Evolutionary conservation across 2,797 vertebrate genomes (phyloP), one percentile per base, ranked within the genome.

Genomic region (Tenualosa ilisha): DNA sequence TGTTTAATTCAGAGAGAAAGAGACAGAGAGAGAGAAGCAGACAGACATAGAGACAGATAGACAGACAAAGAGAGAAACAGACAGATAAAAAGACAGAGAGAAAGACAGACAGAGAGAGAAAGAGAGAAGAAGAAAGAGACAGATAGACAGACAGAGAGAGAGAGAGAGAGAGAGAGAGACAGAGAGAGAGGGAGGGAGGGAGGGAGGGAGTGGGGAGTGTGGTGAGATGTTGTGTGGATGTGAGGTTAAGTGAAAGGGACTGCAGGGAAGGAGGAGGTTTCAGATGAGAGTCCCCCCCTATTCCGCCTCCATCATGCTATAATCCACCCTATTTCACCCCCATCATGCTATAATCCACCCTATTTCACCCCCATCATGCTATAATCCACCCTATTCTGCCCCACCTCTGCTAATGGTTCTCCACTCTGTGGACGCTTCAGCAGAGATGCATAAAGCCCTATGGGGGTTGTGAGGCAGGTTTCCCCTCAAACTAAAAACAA

Each of bases 191-290:
- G 84, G 31, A 86, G 72, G 86, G 85, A 85, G 2, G 75, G 84
- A 54, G 82, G 79, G 59, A 82, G 53, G 22, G 81, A 84, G 22
- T 79, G 54, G 83, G 31, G 83, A 84, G 49, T 56, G 87, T 81
- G 50, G 88, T 87, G 86, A 54, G 79, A 63, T 79, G 50, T 84
- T 84, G 40, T 68, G 81, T 56, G 75, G 79, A 83, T 24, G 24
- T 82, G 84, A 61, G 37, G 56, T 43, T 56, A 61, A 68, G 63
- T 37, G 87, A 54, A 68, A 83, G 26, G 46, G 68, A 13, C 17
- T 24, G 26, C 56, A 82, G 65, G 81, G n/a, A 87, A 88, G 46
- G 12, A 75, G 37, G 24, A 68, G 8, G 24, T 63, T 63, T 63
- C 59, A 63, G n/a, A 8, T 22, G 61, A 63, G 9, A 63, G 15